Evolutionary conservation across 2,113 vertebrate genomes (phyloP).

Genomic region (Eonycteris spelaea): DNA sequence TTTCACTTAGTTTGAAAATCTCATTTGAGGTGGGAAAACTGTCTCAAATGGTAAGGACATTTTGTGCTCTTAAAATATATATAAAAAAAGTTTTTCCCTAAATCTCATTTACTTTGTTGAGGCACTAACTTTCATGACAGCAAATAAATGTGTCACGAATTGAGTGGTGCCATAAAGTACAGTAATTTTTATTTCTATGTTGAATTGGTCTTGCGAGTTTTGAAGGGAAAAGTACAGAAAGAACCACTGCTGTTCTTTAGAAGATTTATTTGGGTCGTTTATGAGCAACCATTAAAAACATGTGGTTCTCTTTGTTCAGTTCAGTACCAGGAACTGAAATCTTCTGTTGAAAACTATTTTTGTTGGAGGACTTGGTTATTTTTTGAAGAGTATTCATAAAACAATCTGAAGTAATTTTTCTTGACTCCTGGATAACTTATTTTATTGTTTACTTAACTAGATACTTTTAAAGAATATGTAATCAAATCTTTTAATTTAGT

Average conservation of each 20-base stretch:
- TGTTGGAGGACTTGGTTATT: slow-evolving; percentile 73
- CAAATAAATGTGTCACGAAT: slow-evolving; percentile 69
- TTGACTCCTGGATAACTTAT: slow-evolving; percentile 65
- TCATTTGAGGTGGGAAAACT: slow-evolving; percentile 57
- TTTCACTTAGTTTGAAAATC: slow-evolving; percentile 63
- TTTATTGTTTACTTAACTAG: slow-evolving; percentile 58
- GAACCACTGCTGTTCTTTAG: slow-evolving; percentile 44
- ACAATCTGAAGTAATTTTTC: slow-evolving; percentile 68
- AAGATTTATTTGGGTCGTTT: slow-evolving; percentile 73
- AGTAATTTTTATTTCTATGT: slow-evolving; percentile 63
- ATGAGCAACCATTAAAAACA: slow-evolving; percentile 73
- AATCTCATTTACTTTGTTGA: slow-evolving; percentile 66
- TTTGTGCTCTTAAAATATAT: slow-evolving; percentile 59
- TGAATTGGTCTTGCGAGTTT: slow-evolving; percentile 62
- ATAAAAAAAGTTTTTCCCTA: neutral
- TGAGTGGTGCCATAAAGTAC: slow-evolving; percentile 64
- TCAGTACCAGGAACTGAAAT: slow-evolving; percentile 75
- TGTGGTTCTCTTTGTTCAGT: slow-evolving; percentile 73
- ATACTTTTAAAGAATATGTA: slow-evolving; percentile 71
- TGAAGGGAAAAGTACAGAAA: slow-evolving; percentile 73
- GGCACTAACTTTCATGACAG: slow-evolving; percentile 61
- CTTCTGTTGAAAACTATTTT: slow-evolving; percentile 70
- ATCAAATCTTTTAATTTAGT: slow-evolving; percentile 68
- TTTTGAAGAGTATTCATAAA: slow-evolving; percentile 74
- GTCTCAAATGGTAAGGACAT: slow-evolving; percentile 52